phyloP scores from a whole-genome alignment of 1,140 invertebrate species.

The Centruroides vittatus region DNA sequence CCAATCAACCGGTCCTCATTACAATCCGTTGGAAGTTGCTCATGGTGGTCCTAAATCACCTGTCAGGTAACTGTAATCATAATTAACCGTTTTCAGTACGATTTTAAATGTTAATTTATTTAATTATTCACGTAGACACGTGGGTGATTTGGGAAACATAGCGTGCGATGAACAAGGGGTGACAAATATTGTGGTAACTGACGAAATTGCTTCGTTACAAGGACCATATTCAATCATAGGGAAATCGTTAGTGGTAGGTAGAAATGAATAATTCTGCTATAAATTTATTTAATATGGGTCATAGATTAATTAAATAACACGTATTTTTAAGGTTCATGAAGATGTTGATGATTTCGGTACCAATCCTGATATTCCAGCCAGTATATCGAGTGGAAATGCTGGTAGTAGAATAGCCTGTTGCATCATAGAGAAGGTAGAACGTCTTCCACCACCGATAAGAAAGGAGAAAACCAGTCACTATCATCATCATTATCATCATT shows the following conservation, averaged over 20 bases:
- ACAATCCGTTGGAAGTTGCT: slow-evolving; percentile 54
- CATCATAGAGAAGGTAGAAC: slow-evolving; percentile 25
- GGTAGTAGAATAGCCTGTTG: slow-evolving; percentile 37
- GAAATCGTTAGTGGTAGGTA: slow-evolving; percentile 63
- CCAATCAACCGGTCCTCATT: slow-evolving; percentile 87
- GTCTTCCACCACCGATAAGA: background rate
- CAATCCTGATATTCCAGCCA: slow-evolving; percentile 30
- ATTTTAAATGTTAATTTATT: background rate
- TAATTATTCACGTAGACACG: slow-evolving; percentile 39
- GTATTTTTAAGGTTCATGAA: slow-evolving; percentile 25
- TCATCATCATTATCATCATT: no score
- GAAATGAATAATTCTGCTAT: background rate
- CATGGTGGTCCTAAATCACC: slow-evolving; percentile 29
- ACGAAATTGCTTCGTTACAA: slow-evolving; percentile 51
- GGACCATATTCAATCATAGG: slow-evolving; percentile 68
- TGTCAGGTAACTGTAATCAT: slow-evolving; percentile 20
- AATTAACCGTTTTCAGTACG: no score
- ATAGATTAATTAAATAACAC: no score
- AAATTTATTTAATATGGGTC: no score
- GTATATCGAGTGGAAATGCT: slow-evolving; percentile 37
- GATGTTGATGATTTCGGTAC: slow-evolving; percentile 37
- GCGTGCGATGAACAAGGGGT: slow-evolving; percentile 50
- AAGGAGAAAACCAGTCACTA: no score
- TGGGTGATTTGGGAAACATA: slow-evolving; percentile 87
- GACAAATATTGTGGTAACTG: slow-evolving; percentile 58